Evolutionary conservation across 2,797 vertebrate species (phyloP).

Genomic region (Lacerta bilineata): DNA sequence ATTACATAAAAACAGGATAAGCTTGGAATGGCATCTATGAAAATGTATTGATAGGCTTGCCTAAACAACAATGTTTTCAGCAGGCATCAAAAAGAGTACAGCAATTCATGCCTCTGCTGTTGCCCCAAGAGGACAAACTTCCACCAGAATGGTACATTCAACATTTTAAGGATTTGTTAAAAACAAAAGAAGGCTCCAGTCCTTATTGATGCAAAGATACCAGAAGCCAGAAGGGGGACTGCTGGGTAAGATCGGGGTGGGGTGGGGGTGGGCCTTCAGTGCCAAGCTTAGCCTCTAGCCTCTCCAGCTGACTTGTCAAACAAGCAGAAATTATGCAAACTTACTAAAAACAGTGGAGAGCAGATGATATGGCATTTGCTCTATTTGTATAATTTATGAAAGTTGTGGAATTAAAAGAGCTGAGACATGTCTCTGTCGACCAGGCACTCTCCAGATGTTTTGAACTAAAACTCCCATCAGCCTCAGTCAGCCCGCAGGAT

Average conservation of each 20-base stretch:
- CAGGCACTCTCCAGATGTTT: no score
- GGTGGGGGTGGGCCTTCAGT: no score
- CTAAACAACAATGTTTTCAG: no score
- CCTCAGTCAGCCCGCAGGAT: no score
- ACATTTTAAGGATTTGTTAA: not conserved
- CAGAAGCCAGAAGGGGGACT: not conserved
- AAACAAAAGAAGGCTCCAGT: not conserved
- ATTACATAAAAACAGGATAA: not conserved
- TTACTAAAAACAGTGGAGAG: not conserved
- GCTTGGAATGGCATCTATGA: not conserved
- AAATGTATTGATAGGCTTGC: not conserved
- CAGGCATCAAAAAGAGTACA: no score
- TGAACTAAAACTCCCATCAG: no score
- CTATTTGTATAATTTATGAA: not conserved
- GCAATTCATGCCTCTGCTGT: not conserved
- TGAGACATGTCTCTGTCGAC: no score
- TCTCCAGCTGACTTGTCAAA: not conserved
- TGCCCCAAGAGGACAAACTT: no score
- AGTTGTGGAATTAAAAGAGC: not conserved
- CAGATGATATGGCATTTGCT: not conserved
- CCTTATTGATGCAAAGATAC: not conserved
- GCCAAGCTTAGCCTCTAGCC: not conserved
- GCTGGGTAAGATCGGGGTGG: not conserved
- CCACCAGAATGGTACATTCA: not conserved
- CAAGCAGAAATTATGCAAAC: not conserved